Conservation (phyloP, 2,113 vertebrate genomes). For the Steatornis caripensis region DNA sequence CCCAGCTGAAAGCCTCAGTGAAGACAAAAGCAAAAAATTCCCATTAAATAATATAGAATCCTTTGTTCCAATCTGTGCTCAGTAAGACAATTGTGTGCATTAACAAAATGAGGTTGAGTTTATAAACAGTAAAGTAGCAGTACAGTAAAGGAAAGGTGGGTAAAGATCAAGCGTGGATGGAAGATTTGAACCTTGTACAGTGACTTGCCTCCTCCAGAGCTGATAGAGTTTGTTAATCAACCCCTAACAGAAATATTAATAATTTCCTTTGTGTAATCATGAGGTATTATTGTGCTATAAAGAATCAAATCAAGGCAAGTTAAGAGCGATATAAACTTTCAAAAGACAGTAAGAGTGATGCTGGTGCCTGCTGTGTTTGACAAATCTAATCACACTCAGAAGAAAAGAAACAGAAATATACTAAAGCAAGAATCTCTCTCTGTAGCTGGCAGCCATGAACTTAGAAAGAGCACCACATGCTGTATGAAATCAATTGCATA, state of each 20-base stretch:
- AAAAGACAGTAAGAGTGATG: background rate
- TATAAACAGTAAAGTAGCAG: background rate
- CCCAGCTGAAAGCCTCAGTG: background rate
- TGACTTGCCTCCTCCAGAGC: background rate
- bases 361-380: background rate
- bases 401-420: background rate
- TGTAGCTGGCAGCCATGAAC: background rate
- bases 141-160: background rate
- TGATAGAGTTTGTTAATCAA: background rate
- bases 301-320: background rate
- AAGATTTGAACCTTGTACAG: background rate
- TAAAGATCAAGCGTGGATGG: background rate
- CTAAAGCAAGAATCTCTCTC: background rate
- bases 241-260: background rate
- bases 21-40: background rate
- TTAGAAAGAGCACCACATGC: background rate
- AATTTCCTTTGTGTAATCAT: background rate
- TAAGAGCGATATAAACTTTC: background rate
- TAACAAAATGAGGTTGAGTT: background rate
- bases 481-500: background rate
- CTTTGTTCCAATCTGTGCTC: background rate
- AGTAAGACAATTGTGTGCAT: background rate
- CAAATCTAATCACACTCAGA: background rate
- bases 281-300: background rate
- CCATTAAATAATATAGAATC: background rate